These are phyloP conservation scores for Episyrphus balteatus DNA, from an alignment of 1,140 invertebrate genomes.

Conservation along the genomic window DNA sequence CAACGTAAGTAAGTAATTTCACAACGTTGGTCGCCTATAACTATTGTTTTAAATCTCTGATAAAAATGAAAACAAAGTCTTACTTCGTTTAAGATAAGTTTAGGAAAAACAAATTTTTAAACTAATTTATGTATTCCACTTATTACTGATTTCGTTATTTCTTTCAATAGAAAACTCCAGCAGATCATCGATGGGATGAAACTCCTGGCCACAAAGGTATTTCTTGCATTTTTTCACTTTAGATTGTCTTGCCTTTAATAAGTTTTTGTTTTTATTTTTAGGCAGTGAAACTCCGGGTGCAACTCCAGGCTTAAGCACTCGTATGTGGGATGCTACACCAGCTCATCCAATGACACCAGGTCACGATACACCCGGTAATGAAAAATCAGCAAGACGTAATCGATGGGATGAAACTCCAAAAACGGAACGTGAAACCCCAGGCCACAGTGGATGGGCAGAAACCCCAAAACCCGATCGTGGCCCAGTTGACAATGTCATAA, in stretches of 20 bases:
- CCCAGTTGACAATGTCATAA: slow-evolving; percentile 68
- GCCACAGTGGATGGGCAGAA: slow-evolving; percentile 95
- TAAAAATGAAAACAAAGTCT: no score
- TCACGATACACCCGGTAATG: slow-evolving; percentile 77
- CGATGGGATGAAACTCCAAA: slow-evolving; percentile 99
- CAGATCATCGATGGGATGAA: slow-evolving; percentile 86
- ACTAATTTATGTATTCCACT: no score
- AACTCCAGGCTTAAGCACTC: slow-evolving; percentile 72
- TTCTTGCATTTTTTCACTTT: no score
- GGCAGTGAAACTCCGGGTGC: slow-evolving; percentile 80
- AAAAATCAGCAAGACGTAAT: slow-evolving; percentile 77
- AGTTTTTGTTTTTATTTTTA: slow-evolving; percentile 45
- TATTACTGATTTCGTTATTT: background rate
- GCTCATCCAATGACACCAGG: slow-evolving; percentile 81
- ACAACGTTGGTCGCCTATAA: no score
- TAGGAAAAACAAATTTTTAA: no score
- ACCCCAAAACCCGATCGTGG: slow-evolving; percentile 88
- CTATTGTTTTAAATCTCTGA: no score
- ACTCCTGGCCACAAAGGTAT: slow-evolving; percentile 73
- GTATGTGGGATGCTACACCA: slow-evolving; percentile 94
- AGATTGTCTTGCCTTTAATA: background rate
- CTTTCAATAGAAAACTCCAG: slow-evolving; percentile 59
- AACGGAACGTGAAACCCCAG: slow-evolving; percentile 92
- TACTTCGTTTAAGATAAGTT: no score
- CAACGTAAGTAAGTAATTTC: no score